Evolutionary conservation across 53 echinoderm and acorn worm species (phyloP), one percentile per base, ranked within the genome.

Genomic region (Zoroaster sp.): DNA sequence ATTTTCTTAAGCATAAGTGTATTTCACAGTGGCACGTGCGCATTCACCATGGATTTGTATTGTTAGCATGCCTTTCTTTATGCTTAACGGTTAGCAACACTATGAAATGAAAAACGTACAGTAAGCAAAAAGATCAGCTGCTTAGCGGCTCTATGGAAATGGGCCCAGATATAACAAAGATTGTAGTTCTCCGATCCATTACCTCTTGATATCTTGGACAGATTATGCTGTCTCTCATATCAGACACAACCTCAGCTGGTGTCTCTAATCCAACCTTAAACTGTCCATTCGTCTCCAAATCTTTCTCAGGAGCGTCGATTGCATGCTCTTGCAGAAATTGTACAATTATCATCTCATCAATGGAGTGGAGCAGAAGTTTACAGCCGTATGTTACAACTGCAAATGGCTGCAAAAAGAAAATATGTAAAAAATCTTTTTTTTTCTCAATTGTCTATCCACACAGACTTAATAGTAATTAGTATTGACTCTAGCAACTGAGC

Each of bases 321-420:
- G 91, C 93, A 21, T 91, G 76, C 32, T 78, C 73, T 40, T 23
- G 55, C 44, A 95, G 75, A 55, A 95, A 95, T 2, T 70, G 23
- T 21, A 52, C 46, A 5, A 93, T 80, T 1, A 33, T 82, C 12
- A 33, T 34, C 0, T 77, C 79, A 40, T 79, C 87, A 1, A 92
- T 73, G 23, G 47, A 77, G 0, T 91, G 91, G 1, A 95, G 89
- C 12, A 80, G 82, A 23, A 95, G 74, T 73, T 93, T 95, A 41
- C 95, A 95, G 15, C 91, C 93, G 47, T 90, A 95, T 12, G 95
- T 85, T 4, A 95, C 66, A 3, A 95, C 78, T 1, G 91, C 95
- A 83, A 95, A 91, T 44, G 93, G 93, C 95, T 95, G 69, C 13
- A 69, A 41, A 90, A 49, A 23, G 47, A 74, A 13, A n/a, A n/a